Percentiles rank a stretch among this genome's conserved stretches.
Evolutionary conservation across 2,888 invertebrate genomes (phyloP).

Genomic region (Sericinus montela): DNA sequence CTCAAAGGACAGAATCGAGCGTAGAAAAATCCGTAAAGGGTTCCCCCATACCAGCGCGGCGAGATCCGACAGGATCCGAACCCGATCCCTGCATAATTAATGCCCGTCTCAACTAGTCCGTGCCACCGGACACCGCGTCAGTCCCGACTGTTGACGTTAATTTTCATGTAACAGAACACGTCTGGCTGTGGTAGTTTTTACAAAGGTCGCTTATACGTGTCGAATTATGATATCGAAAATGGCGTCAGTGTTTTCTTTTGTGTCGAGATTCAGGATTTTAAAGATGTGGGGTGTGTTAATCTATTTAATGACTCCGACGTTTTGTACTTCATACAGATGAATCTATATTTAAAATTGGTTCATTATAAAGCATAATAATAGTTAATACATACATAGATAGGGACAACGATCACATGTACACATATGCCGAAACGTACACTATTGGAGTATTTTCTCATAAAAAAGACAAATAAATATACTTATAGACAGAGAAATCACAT

Average conservation of each 20-base stretch:
- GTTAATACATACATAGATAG: too few species aligned
- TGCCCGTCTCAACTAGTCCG: constrained; percentile 55
- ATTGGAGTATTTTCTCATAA: too few species aligned
- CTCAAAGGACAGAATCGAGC: not conserved
- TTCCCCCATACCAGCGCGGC: not conserved
- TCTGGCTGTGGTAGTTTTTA: constrained; percentile 41
- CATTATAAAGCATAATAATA: too few species aligned
- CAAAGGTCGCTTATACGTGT: constrained; percentile 5
- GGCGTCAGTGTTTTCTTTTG: not conserved
- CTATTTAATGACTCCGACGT: too few species aligned
- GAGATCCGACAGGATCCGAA: constrained; percentile 19
- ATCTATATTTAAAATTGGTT: too few species aligned
- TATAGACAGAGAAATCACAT: too few species aligned
- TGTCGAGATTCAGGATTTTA: not conserved
- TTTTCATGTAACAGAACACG: constrained; percentile 63
- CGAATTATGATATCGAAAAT: constrained; percentile 2
- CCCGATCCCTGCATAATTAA: constrained; percentile 61
- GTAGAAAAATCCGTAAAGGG: constrained; percentile 3
- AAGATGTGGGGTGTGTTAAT: too few species aligned
- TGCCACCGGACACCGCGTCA: constrained; percentile 32
- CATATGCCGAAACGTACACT: too few species aligned
- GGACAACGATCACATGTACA: too few species aligned
- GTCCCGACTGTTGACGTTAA: constrained; percentile 50
- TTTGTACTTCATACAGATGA: too few species aligned
- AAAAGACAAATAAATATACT: too few species aligned